phyloP scores from a whole-genome alignment of 2,113 vertebrate species.

The Cepphus grylle region DNA sequence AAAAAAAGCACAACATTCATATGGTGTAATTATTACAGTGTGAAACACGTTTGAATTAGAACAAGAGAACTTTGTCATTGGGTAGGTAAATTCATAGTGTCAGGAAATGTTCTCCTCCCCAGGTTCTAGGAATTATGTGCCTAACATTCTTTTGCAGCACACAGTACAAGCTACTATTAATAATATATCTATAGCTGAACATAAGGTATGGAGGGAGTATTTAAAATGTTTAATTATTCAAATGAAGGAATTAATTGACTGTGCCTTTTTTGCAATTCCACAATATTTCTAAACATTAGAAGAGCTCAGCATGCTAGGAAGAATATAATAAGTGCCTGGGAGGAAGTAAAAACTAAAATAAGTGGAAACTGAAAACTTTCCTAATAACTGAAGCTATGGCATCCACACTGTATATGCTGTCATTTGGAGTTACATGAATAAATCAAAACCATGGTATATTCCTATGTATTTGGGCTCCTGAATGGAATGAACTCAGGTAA shows the following conservation, averaged over 20 bases:
- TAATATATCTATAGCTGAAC: conserved; percentile 55
- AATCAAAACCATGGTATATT: background rate
- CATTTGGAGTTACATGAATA: background rate
- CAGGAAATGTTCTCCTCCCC: conserved; percentile 2
- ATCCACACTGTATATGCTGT: background rate
- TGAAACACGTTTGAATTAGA: background rate
- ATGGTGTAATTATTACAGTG: background rate
- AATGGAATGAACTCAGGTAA: background rate
- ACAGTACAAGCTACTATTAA: conserved; percentile 52
- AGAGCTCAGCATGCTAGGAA: conserved; percentile 7
- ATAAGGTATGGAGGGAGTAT: conserved; percentile 58
- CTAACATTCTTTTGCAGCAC: conserved; percentile 45
- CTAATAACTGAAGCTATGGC: background rate
- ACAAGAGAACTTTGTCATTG: background rate
- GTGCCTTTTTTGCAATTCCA: conserved; percentile 36
- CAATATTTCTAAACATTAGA: conserved; percentile 30
- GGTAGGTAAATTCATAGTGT: conserved; percentile 16
- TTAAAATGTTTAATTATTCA: conserved; percentile 75
- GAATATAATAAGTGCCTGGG: background rate
- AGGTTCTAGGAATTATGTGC: conserved; percentile 31
- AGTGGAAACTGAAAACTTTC: background rate
- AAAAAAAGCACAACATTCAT: background rate
- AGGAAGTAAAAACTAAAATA: conserved; percentile 7
- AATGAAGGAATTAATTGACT: conserved; percentile 60
- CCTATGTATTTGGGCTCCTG: background rate